Evolutionary conservation across 2,888 invertebrate genomes (phyloP).

Genomic region (Drosophila algonquin): DNA sequence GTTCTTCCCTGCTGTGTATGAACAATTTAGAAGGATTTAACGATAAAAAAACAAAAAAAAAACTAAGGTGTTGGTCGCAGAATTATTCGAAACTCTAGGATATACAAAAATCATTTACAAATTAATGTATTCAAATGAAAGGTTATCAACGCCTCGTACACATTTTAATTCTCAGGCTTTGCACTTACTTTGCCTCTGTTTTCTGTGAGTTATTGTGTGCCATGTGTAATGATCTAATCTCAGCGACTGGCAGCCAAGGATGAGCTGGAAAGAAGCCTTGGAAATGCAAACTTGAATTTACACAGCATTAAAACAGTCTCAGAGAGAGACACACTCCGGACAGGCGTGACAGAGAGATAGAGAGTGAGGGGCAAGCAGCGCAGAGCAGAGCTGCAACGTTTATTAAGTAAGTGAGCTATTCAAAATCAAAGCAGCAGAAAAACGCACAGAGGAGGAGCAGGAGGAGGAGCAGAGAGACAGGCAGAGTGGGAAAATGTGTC

Average conservation of each 20-base stretch:
- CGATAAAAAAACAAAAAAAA: slow-evolving; percentile 1
- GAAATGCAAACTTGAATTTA: slow-evolving; percentile 65
- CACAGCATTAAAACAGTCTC: slow-evolving; percentile 57
- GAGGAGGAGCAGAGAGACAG: neutral
- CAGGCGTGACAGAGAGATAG: slow-evolving; percentile 1
- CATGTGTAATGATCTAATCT: slow-evolving; percentile 64
- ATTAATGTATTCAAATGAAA: neutral
- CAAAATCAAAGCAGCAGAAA: slow-evolving; percentile 74
- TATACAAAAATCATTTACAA: neutral
- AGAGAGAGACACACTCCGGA: neutral
- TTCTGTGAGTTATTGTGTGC: slow-evolving; percentile 48
- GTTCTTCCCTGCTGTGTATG: slow-evolving; percentile 20
- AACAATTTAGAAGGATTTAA: slow-evolving; percentile 18
- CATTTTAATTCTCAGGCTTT: neutral
- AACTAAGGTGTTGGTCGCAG: neutral
- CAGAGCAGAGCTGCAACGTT: slow-evolving; percentile 46
- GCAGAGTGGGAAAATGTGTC: slow-evolving; percentile 27
- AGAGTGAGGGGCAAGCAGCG: neutral
- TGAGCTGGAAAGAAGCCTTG: slow-evolving; percentile 27
- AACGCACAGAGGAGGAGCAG: slow-evolving; percentile 40
- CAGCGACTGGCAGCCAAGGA: neutral
- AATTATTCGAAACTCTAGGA: neutral
- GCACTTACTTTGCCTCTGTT: slow-evolving; percentile 22
- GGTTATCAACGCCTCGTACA: neutral
- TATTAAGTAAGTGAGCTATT: slow-evolving; percentile 74